phyloP scores from a whole-genome alignment of 2,888 invertebrate genomes.

The Polydrusus tereticollis region DNA sequence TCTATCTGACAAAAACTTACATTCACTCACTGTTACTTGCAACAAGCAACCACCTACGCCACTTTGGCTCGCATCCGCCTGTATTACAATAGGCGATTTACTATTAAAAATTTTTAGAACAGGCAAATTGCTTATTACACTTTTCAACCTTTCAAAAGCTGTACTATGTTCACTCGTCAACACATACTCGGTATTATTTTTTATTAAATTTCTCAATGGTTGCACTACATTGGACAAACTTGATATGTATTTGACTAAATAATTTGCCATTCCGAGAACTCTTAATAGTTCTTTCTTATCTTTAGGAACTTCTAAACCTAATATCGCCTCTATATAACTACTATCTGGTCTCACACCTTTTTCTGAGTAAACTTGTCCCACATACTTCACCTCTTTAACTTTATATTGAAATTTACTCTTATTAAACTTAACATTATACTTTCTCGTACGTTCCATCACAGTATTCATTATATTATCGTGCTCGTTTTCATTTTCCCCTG shows the following conservation, averaged over 20 bases:
- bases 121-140: slow-evolving; percentile 46
- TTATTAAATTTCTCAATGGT: slow-evolving; percentile 49
- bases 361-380: slow-evolving; percentile 49
- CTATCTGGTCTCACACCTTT: slow-evolving; percentile 49
- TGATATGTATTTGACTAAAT: slow-evolving; percentile 48
- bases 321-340: slow-evolving; percentile 44
- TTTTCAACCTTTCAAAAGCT: slow-evolving; percentile 49
- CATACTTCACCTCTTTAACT: slow-evolving; percentile 49
- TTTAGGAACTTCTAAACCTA: slow-evolving; percentile 37
- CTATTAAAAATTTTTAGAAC: slow-evolving; percentile 45
- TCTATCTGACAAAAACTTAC: slow-evolving; percentile 54
- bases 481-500: slow-evolving; percentile 45
- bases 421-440: slow-evolving; percentile 55
- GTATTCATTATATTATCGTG: slow-evolving; percentile 49
- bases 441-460: slow-evolving; percentile 50
- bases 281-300: slow-evolving; percentile 50
- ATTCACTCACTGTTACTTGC: slow-evolving; percentile 29
- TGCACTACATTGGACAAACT: slow-evolving; percentile 26
- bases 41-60: slow-evolving; percentile 49
- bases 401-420: slow-evolving; percentile 48
- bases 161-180: slow-evolving; percentile 42
- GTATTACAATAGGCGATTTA: slow-evolving; percentile 38
- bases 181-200: slow-evolving; percentile 49
- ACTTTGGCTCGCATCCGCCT: slow-evolving; percentile 47
- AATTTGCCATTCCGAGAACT: slow-evolving; percentile 54